These are phyloP conservation scores for Meloe dianella DNA, from an alignment of 2,888 invertebrate genomes.

Conservation along the genomic window DNA sequence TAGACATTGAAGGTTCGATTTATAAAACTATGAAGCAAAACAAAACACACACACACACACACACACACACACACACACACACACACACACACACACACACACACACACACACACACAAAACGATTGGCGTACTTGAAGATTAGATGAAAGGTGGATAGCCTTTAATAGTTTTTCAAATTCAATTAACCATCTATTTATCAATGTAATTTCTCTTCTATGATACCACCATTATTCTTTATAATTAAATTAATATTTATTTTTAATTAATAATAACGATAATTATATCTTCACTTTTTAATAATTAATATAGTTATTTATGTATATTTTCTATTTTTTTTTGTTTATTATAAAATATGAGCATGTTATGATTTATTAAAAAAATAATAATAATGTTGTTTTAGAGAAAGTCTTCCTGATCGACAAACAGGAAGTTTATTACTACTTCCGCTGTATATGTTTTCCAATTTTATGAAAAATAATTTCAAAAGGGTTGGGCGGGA, in stretches of 20 bases:
- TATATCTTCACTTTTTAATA: too few species aligned
- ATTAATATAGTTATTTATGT: too few species aligned
- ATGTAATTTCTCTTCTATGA: neutral
- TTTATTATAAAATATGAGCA: neutral
- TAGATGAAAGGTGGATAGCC: constrained; percentile 8
- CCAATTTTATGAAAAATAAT: neutral
- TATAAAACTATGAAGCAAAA: neutral
- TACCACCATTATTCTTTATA: neutral
- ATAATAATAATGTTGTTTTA: neutral
- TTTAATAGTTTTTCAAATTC: constrained; percentile 2
- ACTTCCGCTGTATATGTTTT: neutral
- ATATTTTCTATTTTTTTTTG: neutral
- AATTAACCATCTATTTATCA: neutral
- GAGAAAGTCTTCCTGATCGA: constrained; percentile 3
- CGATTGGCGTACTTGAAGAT: neutral
- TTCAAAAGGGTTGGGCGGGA: neutral
- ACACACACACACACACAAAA: too few species aligned
- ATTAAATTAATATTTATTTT: neutral
- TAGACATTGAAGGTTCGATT: neutral
- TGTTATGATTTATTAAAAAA: neutral
- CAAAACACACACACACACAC: too few species aligned
- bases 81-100: too few species aligned
- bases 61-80: too few species aligned
- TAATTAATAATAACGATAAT: neutral
- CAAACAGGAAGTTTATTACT: neutral